Conservation (phyloP, 2,888 invertebrate genomes). For the Ptilodon capucinus region DNA sequence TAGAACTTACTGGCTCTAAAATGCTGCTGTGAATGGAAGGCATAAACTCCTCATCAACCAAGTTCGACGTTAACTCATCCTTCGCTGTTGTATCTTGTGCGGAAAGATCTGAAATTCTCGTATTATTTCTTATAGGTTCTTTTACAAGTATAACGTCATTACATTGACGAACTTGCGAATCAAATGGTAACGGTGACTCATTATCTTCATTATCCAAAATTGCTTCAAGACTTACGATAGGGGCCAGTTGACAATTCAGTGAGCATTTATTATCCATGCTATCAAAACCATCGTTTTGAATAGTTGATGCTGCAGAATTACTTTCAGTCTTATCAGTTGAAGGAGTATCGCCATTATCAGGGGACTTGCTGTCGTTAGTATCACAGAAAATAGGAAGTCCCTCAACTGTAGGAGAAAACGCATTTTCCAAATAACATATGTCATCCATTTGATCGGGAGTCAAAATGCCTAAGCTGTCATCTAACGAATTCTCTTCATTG, state of each 20-base stretch:
- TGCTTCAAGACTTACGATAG: constrained; percentile 55
- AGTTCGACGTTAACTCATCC: constrained; percentile 55
- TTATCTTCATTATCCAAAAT: constrained; percentile 50
- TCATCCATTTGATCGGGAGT: constrained; percentile 95
- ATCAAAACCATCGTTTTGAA: constrained; percentile 75
- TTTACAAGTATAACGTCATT: constrained; percentile 25
- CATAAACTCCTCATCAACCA: constrained; percentile 84
- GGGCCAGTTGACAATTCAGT: constrained; percentile 46
- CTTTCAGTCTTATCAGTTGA: constrained; percentile 82
- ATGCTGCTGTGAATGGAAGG: constrained; percentile 84
- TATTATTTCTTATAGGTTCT: constrained; percentile 52
- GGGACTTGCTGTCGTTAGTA: constrained; percentile 69
- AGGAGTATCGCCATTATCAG: constrained; percentile 79
- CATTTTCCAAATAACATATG: constrained; percentile 84
- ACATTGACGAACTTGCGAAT: constrained; percentile 29
- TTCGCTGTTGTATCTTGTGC: constrained; percentile 37
- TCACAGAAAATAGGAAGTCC: constrained; percentile 80
- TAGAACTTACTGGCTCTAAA: constrained; percentile 82
- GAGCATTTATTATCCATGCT: constrained; percentile 41
- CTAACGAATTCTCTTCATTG: constrained; percentile 91
- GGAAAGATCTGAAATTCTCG: constrained; percentile 39
- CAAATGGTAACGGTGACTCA: constrained; percentile 30
- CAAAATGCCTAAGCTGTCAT: constrained; percentile 93
- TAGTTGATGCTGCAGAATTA: constrained; percentile 76
- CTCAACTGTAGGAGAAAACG: constrained; percentile 86